phyloP scores from a whole-genome alignment of 2,888 invertebrate species.

The Gortyna flavago region DNA sequence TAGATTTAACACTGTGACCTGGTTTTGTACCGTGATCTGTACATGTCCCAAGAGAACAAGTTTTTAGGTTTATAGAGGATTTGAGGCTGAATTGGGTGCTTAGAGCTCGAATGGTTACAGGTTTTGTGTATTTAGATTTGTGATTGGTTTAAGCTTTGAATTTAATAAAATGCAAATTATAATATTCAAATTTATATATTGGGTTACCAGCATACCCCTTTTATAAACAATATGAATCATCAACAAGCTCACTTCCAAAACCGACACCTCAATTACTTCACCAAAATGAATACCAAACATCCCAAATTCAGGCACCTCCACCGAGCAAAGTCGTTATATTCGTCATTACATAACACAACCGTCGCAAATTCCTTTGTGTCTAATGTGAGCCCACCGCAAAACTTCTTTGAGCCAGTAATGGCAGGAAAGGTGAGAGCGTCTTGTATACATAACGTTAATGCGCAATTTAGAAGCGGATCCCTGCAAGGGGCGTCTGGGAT shows the following conservation, averaged over 20 bases:
- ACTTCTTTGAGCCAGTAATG: constrained; percentile 58
- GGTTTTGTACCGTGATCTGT: constrained; percentile 66
- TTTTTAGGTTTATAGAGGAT: constrained; percentile 64
- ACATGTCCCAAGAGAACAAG: constrained; percentile 63
- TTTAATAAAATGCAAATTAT: background rate
- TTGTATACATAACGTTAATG: constrained; percentile 64
- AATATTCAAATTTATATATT: background rate
- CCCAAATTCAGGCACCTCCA: constrained; percentile 25
- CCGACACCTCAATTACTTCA: background rate
- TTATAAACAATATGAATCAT: background rate
- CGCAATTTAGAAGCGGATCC: constrained; percentile 59
- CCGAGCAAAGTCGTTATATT: constrained; percentile 58
- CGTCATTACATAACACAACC: constrained; percentile 58
- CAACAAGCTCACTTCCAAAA: background rate
- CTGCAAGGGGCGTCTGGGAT: constrained; percentile 19
- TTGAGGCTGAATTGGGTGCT: constrained; percentile 44
- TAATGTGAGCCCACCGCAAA: constrained; percentile 58
- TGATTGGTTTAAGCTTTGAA: constrained; percentile 12
- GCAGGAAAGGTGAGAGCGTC: constrained; percentile 61
- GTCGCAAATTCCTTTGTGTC: constrained; percentile 58
- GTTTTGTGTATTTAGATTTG: constrained; percentile 16
- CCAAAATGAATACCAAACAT: constrained; percentile 32
- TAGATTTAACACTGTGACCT: constrained; percentile 75
- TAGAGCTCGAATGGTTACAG: constrained; percentile 16
- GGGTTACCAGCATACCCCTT: background rate